A percentile compares a stretch with the other conserved stretches of the same genome.
Evolutionary conservation across 2,797 vertebrate genomes (phyloP).

Genomic region (Hemitrygon akajei): DNA sequence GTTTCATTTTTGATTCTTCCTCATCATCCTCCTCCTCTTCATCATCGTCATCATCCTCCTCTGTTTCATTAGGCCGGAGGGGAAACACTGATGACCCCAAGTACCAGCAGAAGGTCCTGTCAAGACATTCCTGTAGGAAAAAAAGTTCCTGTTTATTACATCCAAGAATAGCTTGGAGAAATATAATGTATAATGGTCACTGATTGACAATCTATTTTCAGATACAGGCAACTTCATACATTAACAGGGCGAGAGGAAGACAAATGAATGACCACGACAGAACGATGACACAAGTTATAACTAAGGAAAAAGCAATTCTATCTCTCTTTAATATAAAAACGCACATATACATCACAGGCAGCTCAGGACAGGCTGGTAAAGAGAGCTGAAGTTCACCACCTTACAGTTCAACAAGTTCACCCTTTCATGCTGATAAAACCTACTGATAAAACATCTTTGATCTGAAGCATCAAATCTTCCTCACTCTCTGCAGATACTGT

Average conservation of each 20-base stretch:
- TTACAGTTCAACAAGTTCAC: not conserved
- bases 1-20: slow-evolving; percentile 42
- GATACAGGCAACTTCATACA: too few species aligned
- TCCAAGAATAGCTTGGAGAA: not conserved
- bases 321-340: not conserved
- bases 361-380: not conserved
- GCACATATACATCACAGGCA: not conserved
- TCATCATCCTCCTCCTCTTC: slow-evolving; percentile 60
- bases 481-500: too few species aligned
- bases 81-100: slow-evolving; percentile 73
- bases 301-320: not conserved
- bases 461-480: too few species aligned
- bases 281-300: not conserved
- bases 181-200: not conserved
- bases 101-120: slow-evolving; percentile 83
- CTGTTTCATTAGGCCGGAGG: slow-evolving; percentile 66
- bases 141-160: not conserved
- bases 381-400: not conserved
- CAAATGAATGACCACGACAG: not conserved
- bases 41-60: slow-evolving; percentile 69
- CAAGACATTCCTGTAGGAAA: slow-evolving; percentile 71
- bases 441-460: too few species aligned
- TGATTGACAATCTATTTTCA: slow-evolving; percentile 1
- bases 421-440: too few species aligned
- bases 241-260: not conserved